phyloP scores from a whole-genome alignment of 2,113 vertebrate species.

The Hirundichthys speculiger region DNA sequence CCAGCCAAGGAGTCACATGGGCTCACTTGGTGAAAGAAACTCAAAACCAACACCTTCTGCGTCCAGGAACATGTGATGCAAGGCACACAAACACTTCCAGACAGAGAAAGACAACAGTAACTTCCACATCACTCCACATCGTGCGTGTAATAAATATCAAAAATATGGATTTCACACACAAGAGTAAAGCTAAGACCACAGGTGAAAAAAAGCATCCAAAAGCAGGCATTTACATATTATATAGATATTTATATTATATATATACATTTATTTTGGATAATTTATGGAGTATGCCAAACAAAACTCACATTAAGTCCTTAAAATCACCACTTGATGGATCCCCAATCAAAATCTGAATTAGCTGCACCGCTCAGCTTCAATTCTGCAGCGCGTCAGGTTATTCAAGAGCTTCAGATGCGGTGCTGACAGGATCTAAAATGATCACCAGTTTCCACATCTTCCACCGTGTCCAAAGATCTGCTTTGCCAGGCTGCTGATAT shows the following conservation, averaged over 20 bases:
- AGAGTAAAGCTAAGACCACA: no score
- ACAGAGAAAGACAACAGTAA: constrained; percentile 23
- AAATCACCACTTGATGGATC: constrained; percentile 16
- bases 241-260: no score
- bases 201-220: no score
- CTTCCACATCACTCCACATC: constrained; percentile 8
- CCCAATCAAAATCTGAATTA: constrained; percentile 5
- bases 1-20: constrained; percentile 73
- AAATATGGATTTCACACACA: not conserved
- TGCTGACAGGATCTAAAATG: constrained; percentile 23
- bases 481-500: constrained; percentile 38
- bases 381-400: constrained; percentile 29
- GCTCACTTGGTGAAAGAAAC: constrained; percentile 79
- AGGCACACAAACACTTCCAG: constrained; percentile 51
- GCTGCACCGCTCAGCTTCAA: not conserved
- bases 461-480: constrained; percentile 11
- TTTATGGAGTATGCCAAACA: not conserved
- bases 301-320: constrained; percentile 14
- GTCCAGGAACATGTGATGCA: constrained; percentile 79
- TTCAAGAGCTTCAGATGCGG: constrained; percentile 25
- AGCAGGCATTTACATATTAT: no score
- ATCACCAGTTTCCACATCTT: constrained; percentile 29
- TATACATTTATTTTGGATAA: not conserved
- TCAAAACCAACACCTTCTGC: constrained; percentile 80
- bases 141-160: not conserved